Evolutionary conservation across 2,797 vertebrate genomes (phyloP).

Genomic region (Lophotriccus pileatus): DNA sequence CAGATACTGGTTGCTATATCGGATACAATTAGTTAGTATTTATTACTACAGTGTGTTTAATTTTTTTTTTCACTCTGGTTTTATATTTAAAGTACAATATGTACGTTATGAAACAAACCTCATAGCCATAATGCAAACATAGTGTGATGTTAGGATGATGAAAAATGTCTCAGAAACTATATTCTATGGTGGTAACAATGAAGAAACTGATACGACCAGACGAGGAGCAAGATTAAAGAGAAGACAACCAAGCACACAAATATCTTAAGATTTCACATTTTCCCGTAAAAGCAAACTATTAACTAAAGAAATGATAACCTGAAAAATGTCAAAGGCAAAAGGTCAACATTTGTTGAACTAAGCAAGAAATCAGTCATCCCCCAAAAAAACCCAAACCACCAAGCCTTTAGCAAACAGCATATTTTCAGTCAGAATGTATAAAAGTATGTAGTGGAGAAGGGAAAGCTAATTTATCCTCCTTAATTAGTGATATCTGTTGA

Average conservation of each 20-base stretch:
- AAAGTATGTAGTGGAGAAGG: not conserved
- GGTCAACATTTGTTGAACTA: not conserved
- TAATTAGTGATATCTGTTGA: not conserved
- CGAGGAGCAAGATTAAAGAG: not conserved
- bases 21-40: not conserved
- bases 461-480: not conserved
- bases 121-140: not conserved
- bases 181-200: not conserved
- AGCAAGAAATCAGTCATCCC: not conserved
- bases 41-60: not conserved
- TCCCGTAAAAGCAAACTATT: not conserved
- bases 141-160: not conserved
- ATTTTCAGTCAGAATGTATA: not conserved
- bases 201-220: not conserved
- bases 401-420: accelerated
- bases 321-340: not conserved
- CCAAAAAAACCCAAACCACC: accelerated
- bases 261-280: not conserved
- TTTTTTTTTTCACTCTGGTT: not conserved
- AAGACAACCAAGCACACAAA: not conserved
- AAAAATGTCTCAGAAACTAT: not conserved
- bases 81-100: not conserved
- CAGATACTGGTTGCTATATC: not conserved
- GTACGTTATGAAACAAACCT: not conserved
- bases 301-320: not conserved